Evolutionary conservation across 2,888 invertebrate genomes (phyloP).

Genomic region (Apantesis nais): DNA sequence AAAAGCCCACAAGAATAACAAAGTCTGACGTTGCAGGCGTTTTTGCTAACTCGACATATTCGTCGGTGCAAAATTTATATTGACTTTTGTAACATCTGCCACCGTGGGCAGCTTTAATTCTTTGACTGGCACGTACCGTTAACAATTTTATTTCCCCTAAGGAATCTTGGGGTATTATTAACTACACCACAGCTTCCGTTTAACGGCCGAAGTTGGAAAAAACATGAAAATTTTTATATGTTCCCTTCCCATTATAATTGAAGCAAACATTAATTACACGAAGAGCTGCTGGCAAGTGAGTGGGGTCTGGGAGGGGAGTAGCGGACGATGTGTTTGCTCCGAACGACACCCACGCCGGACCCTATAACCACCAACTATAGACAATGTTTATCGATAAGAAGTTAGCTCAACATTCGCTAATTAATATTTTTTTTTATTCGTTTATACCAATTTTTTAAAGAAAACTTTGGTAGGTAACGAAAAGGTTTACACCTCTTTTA

Average conservation of each 20-base stretch:
- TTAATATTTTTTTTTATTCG: slow-evolving; percentile 30
- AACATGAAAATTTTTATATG: slow-evolving; percentile 52
- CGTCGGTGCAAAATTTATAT: slow-evolving; percentile 46
- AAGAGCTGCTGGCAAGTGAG: slow-evolving; percentile 53
- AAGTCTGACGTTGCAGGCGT: slow-evolving; percentile 54
- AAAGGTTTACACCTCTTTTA: slow-evolving; percentile 16
- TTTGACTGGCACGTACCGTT: slow-evolving; percentile 37
- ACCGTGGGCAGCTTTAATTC: slow-evolving; percentile 31
- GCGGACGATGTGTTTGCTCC: slow-evolving; percentile 16
- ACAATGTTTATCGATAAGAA: slow-evolving; percentile 33
- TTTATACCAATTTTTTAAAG: slow-evolving; percentile 12
- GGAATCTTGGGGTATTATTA: slow-evolving; percentile 41
- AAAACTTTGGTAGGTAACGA: slow-evolving; percentile 33
- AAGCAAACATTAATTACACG: slow-evolving; percentile 72
- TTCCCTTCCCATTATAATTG: slow-evolving; percentile 64
- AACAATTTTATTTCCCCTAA: slow-evolving; percentile 30
- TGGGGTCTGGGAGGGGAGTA: slow-evolving; percentile 24
- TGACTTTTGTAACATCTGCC: slow-evolving; percentile 51
- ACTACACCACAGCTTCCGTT: slow-evolving; percentile 42
- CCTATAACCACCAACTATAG: slow-evolving; percentile 22
- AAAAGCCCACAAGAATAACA: slow-evolving; percentile 68
- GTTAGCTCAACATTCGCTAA: slow-evolving; percentile 16
- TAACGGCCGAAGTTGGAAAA: slow-evolving; percentile 54
- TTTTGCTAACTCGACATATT: slow-evolving; percentile 52
- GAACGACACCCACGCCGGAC: slow-evolving; percentile 30